Evolutionary conservation across 2,797 vertebrate genomes (phyloP), one percentile per base, ranked within the genome.

Genomic region (Sibirionetta formosa): DNA sequence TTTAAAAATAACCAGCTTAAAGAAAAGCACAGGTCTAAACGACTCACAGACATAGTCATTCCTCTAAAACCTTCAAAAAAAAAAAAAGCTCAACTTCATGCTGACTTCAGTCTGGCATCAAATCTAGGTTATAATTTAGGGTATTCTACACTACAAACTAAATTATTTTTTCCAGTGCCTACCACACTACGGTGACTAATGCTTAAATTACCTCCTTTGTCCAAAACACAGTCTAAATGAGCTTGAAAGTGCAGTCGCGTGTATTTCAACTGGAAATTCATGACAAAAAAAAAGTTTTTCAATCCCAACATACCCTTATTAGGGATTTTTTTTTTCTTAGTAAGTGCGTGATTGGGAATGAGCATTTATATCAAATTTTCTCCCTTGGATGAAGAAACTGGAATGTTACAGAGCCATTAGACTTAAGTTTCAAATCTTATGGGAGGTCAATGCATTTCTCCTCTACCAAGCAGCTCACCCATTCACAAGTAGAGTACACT

Each of bases 71-170:
- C 11, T 31, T 61, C 44, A 31, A 27, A 54, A 23, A 13, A 50
- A 51, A 8, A 16, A 11, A 26, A 3, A 1, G 16, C 3, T 79
- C 23, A 54, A 35, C 42, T 78, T 88, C 60, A 81, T 18, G n/a
- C 31, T 88, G 71, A 91, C 36, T 84, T 93, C 53, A 82, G 20
- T 51, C 60, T 84, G 26, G 57, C 70, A 79, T 88, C 63, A 84
- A 92, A 91, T 57, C 51, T 63, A 93, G n/a, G 70, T 70, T 88
- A 75, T 94, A 93, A 94, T 85, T 88, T 71, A 61, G 70, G 50
- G 70, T 20, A 77, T 10, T 81, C 7, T 33, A 86, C 78, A 64
- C 38, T 77, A 73, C 78, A 73, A 26, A 66, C 20, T 5, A 14
- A 40, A 73, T 66, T 95, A 64, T 46, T 68, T 82, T 78, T 79